Percentiles rank a stretch among this genome's conserved stretches.
phyloP scores from a whole-genome alignment of 2,888 invertebrate genomes.

The Muscina levida region DNA sequence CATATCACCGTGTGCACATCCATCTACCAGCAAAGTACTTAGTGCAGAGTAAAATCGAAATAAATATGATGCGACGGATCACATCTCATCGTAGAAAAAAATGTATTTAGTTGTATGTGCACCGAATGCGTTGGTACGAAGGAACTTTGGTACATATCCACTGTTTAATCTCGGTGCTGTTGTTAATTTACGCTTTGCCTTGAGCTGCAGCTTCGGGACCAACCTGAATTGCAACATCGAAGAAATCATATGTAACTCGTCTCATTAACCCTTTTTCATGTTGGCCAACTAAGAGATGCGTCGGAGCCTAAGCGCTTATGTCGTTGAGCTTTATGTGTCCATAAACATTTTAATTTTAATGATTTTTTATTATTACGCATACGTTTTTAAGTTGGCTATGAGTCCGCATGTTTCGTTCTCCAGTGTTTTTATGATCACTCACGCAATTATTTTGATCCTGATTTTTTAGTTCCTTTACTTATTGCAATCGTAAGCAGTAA shows the following conservation, averaged over 20 bases:
- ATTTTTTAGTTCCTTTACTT: constrained; percentile 15
- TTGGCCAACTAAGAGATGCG: constrained; percentile 30
- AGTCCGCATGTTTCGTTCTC: constrained; percentile 1
- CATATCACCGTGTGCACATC: constrained; percentile 19
- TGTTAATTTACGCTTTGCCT: constrained; percentile 41
- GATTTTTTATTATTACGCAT: constrained; percentile 77
- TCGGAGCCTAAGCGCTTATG: constrained; percentile 33
- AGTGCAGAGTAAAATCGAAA: constrained; percentile 37
- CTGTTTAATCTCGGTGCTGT: constrained; percentile 29
- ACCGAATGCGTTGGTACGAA: too few relatives aligned
- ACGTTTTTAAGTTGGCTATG: constrained; percentile 8
- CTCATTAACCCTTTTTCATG: constrained; percentile 41
- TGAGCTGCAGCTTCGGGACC: constrained; percentile 25
- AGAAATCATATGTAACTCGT: constrained; percentile 1
- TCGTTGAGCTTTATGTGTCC: constrained; percentile 68
- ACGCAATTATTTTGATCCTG: constrained; percentile 49
- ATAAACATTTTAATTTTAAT: constrained; percentile 78
- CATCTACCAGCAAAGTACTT: constrained; percentile 44
- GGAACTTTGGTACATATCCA: not conserved
- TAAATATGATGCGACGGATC: constrained; percentile 37
- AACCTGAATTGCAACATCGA: not conserved
- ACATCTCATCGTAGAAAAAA: constrained; percentile 38
- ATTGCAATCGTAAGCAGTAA: not conserved
- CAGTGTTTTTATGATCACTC: constrained; percentile 48
- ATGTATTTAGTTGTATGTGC: constrained; percentile 1